A percentile compares a stretch with the other conserved stretches of the same genome.
Conservation (phyloP, 2,797 vertebrate genomes). For the Enteromius viviparus region DNA sequence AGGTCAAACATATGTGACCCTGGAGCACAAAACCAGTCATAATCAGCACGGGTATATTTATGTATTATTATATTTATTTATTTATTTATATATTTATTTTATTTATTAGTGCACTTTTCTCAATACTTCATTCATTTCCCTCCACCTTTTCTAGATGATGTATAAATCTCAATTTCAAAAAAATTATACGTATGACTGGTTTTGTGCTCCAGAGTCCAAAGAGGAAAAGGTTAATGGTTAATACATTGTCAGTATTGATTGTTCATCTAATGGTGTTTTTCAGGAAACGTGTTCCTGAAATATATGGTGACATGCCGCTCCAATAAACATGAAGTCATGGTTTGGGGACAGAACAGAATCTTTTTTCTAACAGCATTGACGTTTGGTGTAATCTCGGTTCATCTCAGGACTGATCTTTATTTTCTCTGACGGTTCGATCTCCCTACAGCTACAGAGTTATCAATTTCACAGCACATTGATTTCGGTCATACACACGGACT, state of each 20-base stretch:
- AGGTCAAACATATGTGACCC: neutral
- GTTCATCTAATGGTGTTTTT: neutral
- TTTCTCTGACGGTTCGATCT: conserved; percentile 64
- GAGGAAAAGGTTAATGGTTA: neutral
- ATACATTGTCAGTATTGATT: neutral
- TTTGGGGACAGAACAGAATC: neutral
- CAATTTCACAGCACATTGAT: conserved; percentile 68
- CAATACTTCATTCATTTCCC: too few species aligned
- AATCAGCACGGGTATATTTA: too few species aligned
- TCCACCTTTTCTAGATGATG: too few species aligned
- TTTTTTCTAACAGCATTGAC: conserved; percentile 5
- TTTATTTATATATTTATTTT: too few species aligned
- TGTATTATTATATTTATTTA: too few species aligned
- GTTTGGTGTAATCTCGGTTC: conserved; percentile 46
- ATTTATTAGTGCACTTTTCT: too few species aligned
- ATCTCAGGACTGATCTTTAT: conserved; percentile 61
- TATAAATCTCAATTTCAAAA: too few species aligned
- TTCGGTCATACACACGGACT: conserved; percentile 46
- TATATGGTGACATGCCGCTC: neutral
- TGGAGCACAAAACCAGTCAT: too few species aligned
- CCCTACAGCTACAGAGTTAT: conserved; percentile 63
- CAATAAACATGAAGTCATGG: conserved; percentile 1
- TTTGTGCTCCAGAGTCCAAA: too few species aligned
- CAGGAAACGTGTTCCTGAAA: neutral
- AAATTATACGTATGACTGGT: too few species aligned